Evolutionary conservation across 2,797 vertebrate species (phyloP), one percentile per base, ranked within the genome.

Genomic region (Oreochromis grahami): DNA sequence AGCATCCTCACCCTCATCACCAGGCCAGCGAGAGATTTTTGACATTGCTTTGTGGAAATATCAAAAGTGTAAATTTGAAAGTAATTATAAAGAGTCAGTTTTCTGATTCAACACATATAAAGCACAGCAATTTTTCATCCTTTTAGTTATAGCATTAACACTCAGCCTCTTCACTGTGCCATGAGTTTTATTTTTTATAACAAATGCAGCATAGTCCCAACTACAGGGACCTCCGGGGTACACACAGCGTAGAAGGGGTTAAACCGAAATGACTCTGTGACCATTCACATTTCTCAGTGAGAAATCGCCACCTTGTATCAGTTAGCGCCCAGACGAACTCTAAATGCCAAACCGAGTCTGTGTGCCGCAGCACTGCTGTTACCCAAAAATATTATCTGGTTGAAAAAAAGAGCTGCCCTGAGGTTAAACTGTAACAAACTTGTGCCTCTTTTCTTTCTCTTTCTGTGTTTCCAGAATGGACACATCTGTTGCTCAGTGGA

Each of bases 401-500:
- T 17, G 78, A 77, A 65, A 19, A 91, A 63, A 84, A 43, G 45
- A 84, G 17, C 85, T 87, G 50, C 34, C 52, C 63, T 3, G 24
- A 51, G 87, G 86, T 91, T 84, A 43, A 90, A 82, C 43, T 79
- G 72, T 90, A 81, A 91, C 82, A 52, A 76, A 84, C 55, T 78
- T 51, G 17, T 10, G 56, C 50, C 63, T 84, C 55, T 63, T 24
- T 87, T 41, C 77, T 34, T 72, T 87, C 26, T 90, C 83, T 86
- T 84, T 82, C 85, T 87, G 89, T 51, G 70, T 86, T 87, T 93
- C 8, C 90, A 99, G 98, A 99, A 99, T 14, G 98, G 98, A 96
- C 98, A 99, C 89, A 94, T 98, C 95, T 99, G 98, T 96, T 99
- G 98, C 96, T 99, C 98, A 97, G 98, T 99, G 97, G 98, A 99